Conservation (phyloP, 2,888 invertebrate genomes). For the Limnephilus marmoratus region DNA sequence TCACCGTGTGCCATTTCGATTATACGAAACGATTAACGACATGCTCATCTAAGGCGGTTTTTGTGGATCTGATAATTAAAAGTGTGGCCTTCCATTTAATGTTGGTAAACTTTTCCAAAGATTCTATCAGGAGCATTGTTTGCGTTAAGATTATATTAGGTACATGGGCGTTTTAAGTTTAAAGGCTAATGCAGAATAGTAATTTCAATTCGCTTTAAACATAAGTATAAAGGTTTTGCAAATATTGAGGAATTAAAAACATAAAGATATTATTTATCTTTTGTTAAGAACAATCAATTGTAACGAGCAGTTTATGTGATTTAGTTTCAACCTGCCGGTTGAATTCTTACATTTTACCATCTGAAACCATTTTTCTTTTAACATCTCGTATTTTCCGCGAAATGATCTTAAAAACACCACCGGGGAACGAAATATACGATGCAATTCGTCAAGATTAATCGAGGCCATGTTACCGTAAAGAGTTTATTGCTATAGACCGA, state of each 20-base stretch:
- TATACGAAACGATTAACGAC: not conserved
- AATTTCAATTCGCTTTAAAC: not conserved
- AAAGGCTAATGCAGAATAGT: not conserved
- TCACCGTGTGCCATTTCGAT: not conserved
- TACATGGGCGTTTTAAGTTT: not conserved
- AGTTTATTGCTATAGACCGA: constrained; percentile 10
- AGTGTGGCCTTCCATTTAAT: not conserved
- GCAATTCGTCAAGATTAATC: constrained; percentile 30
- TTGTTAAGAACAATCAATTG: not conserved
- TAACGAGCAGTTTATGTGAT: not conserved
- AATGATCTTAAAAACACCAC: constrained; percentile 25
- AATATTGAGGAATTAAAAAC: no score
- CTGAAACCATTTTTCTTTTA: constrained; percentile 12
- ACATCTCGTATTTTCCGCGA: constrained; percentile 20
- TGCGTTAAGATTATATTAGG: not conserved
- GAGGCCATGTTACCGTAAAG: constrained; percentile 10
- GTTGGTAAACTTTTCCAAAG: not conserved
- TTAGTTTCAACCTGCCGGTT: not conserved
- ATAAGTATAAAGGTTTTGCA: no score
- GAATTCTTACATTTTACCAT: not conserved
- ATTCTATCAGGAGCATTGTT: not conserved
- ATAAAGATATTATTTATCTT: not conserved
- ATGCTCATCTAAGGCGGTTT: not conserved
- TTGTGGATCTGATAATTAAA: not conserved
- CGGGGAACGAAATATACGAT: not conserved